Percentiles rank a stretch among this genome's conserved stretches.
Evolutionary conservation across 2,888 invertebrate genomes (phyloP).

Genomic region (Caenorhabditis drosophilae): DNA sequence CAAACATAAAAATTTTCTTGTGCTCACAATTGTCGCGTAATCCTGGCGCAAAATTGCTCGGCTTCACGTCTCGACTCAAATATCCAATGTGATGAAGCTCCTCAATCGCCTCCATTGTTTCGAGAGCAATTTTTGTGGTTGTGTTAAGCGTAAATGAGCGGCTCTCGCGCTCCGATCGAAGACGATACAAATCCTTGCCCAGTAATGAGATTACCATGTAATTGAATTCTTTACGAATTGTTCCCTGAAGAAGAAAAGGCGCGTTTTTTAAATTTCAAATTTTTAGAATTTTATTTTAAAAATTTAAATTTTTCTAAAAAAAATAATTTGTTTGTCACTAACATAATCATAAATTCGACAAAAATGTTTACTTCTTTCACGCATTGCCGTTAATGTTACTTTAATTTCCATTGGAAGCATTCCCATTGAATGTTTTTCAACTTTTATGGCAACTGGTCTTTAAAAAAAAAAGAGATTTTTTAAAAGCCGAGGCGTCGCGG

Average conservation of each 20-base stretch:
- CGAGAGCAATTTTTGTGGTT: conserved; percentile 49
- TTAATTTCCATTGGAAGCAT: conserved; percentile 42
- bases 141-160: conserved; percentile 51
- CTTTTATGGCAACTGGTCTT: conserved; percentile 33
- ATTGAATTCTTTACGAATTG: conserved; percentile 44
- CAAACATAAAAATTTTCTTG: conserved; percentile 36
- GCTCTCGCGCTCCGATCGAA: conserved; percentile 29
- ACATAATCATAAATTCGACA: conserved; percentile 43
- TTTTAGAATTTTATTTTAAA: too few species aligned
- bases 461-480: conserved; percentile 2
- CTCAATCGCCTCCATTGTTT: conserved; percentile 48
- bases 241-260: conserved; percentile 14
- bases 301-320: conserved; percentile 2
- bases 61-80: conserved; percentile 45
- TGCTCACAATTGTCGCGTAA: conserved; percentile 21
- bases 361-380: conserved; percentile 35
- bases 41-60: conserved; percentile 51
- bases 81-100: conserved; percentile 49
- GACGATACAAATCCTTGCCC: conserved; percentile 49
- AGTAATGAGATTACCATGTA: conserved; percentile 55
- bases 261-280: background rate
- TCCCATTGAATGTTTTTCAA: conserved; percentile 31
- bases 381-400: conserved; percentile 30
- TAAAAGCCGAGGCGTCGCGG: too few species aligned
- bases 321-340: conserved; percentile 10